Evolutionary conservation across 2,797 vertebrate genomes (phyloP), one percentile per base, ranked within the genome.

Genomic region (Falco naumanni): DNA sequence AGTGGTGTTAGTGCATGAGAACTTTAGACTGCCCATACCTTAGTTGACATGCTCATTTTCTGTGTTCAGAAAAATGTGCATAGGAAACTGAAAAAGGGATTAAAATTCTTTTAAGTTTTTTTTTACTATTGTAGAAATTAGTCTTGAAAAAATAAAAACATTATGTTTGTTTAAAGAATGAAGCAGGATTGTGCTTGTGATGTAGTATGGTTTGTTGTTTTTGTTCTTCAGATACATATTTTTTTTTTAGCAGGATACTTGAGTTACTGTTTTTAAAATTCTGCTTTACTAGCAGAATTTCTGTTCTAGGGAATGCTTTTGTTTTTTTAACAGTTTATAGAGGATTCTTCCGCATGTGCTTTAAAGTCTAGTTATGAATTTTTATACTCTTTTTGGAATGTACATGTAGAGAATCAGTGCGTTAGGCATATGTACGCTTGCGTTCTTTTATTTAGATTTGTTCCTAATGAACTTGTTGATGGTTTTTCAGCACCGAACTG

Each of bases 401-500:
- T 59, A 21, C 31, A 18, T 37, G 6, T 69, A 91, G 80, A 91
- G 15, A 90, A 61, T 65, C 71, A 41, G 28, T 48, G 39, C 43
- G 16, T 84, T 96, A 84, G 74, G 51, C 21, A 4, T 82, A n/a
- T 90, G 59, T 84, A n/a, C 25, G 8, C 34, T 82, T 28, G 3
- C 7, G 6, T 41, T 72, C 39, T 70, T 70, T 53, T 43, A 22
- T 11, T 59, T 41, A 56, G 60, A 64, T 51, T 50, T 70, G 33
- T 84, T 94, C 59, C 33, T 94, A 82, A 96, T 74, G 24, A 82
- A 25, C 19, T 24, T 47, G 14, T 14, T 78, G 59, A 13, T 92
- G 65, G 3, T 53, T 93, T 80, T 96, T 93, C 78, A 99, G 99
- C 99, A 39, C 99, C 99, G 4, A 98, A 97, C 90, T 99, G 99